phyloP scores from a whole-genome alignment of 2,888 invertebrate species.

The Itoplectis maculator region DNA sequence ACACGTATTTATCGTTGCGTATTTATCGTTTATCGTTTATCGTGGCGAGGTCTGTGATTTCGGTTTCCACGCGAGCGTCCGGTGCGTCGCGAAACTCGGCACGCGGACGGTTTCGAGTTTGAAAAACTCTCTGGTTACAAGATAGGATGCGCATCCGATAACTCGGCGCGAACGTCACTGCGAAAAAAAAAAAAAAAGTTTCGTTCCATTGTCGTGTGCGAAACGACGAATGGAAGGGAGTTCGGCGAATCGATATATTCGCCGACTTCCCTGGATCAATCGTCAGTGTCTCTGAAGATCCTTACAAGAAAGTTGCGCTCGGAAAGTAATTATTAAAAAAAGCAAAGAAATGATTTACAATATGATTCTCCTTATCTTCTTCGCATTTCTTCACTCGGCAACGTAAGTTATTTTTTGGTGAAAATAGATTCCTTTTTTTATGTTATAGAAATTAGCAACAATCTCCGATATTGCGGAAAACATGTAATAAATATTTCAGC shows the following conservation, averaged over 20 bases:
- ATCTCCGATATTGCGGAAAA: too few relatives aligned
- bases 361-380: constrained; percentile 4
- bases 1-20: constrained; percentile 48
- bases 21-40: too few relatives aligned
- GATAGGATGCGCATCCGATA: constrained; percentile 33
- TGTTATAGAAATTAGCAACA: too few relatives aligned
- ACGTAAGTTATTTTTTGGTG: constrained; percentile 29
- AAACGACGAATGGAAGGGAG: constrained; percentile 49
- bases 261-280: constrained; percentile 38
- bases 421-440: too few relatives aligned
- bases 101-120: constrained; percentile 17
- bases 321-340: neutral
- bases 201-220: constrained; percentile 21
- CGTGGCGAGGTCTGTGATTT: constrained; percentile 28
- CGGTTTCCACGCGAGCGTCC: neutral
- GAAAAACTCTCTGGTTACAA: constrained; percentile 51
- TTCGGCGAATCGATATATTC: constrained; percentile 50
- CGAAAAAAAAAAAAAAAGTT: constrained; percentile 10
- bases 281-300: constrained; percentile 41
- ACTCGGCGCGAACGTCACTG: constrained; percentile 10
- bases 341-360: constrained; percentile 35
- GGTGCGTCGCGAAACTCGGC: constrained; percentile 17
- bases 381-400: constrained; percentile 18
- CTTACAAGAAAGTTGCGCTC: constrained; percentile 12
- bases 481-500: too few relatives aligned